These are phyloP conservation scores for Synanthedon andrenaeformis DNA, from an alignment of 2,888 invertebrate genomes.

Conservation along the genomic window DNA sequence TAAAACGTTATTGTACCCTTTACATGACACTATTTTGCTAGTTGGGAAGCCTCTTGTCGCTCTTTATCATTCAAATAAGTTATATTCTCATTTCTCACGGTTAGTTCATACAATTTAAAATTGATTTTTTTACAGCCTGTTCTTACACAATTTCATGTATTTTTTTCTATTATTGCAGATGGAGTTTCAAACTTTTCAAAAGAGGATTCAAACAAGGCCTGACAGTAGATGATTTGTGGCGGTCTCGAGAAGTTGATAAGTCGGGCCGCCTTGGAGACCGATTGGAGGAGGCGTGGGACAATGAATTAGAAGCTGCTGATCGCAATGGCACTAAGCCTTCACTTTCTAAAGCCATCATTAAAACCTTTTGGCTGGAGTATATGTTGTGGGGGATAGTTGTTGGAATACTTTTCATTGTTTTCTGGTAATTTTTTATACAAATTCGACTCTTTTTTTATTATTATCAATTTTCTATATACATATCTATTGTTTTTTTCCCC, in stretches of 20 bases:
- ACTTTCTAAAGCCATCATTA: constrained; percentile 68
- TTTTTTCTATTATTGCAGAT: constrained; percentile 56
- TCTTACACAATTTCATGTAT: too few relatives aligned
- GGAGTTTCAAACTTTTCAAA: constrained; percentile 75
- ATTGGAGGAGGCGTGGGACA: constrained; percentile 75
- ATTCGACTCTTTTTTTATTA: background rate
- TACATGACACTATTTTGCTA: too few relatives aligned
- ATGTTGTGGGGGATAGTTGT: constrained; percentile 70
- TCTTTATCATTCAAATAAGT: too few relatives aligned
- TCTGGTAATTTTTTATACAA: constrained; percentile 59
- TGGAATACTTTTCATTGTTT: constrained; percentile 66
- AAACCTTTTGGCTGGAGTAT: constrained; percentile 73
- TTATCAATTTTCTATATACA: background rate
- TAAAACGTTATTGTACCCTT: too few relatives aligned
- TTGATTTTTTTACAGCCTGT: too few relatives aligned
- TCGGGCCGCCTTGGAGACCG: constrained; percentile 76
- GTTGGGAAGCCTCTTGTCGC: too few relatives aligned
- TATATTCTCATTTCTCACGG: too few relatives aligned
- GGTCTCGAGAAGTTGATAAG: constrained; percentile 70
- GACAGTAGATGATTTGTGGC: constrained; percentile 75
- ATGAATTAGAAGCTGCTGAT: constrained; percentile 63
- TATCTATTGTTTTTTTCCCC: background rate
- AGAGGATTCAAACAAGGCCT: constrained; percentile 74
- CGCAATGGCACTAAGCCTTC: constrained; percentile 68
- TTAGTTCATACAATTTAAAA: too few relatives aligned